A percentile compares a stretch with the other conserved stretches of the same genome.
phyloP scores from a whole-genome alignment of 2,113 vertebrate species.

The Hipposideros armiger region DNA sequence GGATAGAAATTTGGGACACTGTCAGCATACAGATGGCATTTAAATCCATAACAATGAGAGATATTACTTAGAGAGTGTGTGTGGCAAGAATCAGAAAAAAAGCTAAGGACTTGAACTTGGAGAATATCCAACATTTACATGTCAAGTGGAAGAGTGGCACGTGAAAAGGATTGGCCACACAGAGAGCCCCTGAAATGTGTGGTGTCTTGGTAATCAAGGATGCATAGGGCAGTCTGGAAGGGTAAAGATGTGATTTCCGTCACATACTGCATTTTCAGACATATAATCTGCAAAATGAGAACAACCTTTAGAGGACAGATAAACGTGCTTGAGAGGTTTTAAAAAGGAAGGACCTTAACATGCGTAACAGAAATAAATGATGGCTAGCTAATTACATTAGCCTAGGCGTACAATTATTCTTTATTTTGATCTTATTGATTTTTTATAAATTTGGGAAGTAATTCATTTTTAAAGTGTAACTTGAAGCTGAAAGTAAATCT shows the following conservation, averaged over 20 bases:
- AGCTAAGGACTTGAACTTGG: background rate
- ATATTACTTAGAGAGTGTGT: background rate
- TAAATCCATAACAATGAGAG: background rate
- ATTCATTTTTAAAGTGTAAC: slow-evolving; percentile 35
- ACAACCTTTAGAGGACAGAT: background rate
- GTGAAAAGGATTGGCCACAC: background rate
- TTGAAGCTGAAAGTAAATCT: background rate
- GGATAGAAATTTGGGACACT: slow-evolving; percentile 26
- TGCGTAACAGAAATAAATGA: slow-evolving; percentile 26
- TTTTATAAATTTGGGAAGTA: slow-evolving; percentile 33
- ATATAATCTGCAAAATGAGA: background rate
- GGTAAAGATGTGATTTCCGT: background rate
- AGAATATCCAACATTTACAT: background rate
- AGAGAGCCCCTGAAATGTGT: background rate
- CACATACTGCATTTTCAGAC: slow-evolving; percentile 35
- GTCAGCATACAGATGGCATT: background rate
- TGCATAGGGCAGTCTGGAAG: background rate
- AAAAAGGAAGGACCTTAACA: slow-evolving; percentile 31
- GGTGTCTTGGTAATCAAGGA: background rate
- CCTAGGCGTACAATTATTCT: background rate
- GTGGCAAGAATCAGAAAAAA: background rate
- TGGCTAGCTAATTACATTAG: background rate
- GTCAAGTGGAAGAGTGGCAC: background rate
- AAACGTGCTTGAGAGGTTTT: background rate
- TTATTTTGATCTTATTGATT: slow-evolving; percentile 55